Base-by-base conservation (phyloP, 2,113 vertebrate genomes). In the Rhinichthys klamathensis region DNA sequence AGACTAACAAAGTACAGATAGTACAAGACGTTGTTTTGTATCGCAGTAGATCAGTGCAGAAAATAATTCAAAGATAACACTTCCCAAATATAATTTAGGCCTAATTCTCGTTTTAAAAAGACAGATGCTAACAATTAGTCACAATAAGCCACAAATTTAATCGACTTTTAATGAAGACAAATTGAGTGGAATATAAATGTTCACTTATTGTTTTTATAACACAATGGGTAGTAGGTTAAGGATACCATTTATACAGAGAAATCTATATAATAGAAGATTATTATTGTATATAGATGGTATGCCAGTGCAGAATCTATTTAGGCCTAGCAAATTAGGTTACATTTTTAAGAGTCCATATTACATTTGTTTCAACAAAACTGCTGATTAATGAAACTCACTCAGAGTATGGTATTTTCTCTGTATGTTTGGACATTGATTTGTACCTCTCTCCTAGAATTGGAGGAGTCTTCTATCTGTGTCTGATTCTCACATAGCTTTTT, bases 371-470 rank as follows among this genome's bases (percentile, higher is more conserved):
- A 8, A 41, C 38, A 41, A 21, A 56, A 56, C 54, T 13, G 7
- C 18, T 5, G 15, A 69, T 32, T 32, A 21, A 2, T 74, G 21
- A 27, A 46, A 74, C 21, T 15, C 4, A 60, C 75, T 77, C 46
- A 58, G 76, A 49, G 12, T 15, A 49, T 2, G 7, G 54, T 79
- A 41, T 41, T 60, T 8, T 15, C 56, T 61, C 23, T 65, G 54
- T 56, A 21, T 67, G 60, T 84, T 63, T 76, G 60, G 6, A 84
- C 27, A 65, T 12, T 77, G 6, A 56, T 77, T 84, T 56, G 56
- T 54, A 38, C 23, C 10, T 67, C 60, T 38, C 58, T 81, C 13
- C n/a, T 18, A 49, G 13, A 58, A 77, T n/a, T 13, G 16, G 30
- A 56, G 4, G 58, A 67, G n/a, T 49, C 10, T 51, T 23, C 30